phyloP scores from a whole-genome alignment of 2,797 vertebrate genomes.

The Cyprinodon diabolis region DNA sequence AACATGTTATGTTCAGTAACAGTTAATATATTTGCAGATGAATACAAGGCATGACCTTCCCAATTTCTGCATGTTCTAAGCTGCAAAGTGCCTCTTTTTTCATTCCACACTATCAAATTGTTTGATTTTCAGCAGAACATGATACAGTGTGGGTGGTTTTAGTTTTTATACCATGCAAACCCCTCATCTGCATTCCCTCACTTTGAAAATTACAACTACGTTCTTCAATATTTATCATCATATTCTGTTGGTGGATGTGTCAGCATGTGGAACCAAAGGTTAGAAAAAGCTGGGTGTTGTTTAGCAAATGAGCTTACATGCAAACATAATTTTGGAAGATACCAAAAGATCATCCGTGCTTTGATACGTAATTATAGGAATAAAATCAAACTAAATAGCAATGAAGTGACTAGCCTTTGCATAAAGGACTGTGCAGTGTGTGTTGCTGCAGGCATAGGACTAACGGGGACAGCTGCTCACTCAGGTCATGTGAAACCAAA shows the following conservation, averaged over 20 bases:
- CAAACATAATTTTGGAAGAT: constrained; percentile 5
- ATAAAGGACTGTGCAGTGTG: constrained; percentile 39
- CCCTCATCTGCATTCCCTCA: constrained; percentile 26
- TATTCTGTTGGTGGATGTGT: constrained; percentile 12
- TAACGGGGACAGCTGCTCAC: constrained; percentile 72
- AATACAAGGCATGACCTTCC: too few species aligned
- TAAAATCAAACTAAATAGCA: neutral
- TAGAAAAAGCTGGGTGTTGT: neutral
- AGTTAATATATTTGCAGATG: neutral
- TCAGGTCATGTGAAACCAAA: constrained; percentile 75
- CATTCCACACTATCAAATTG: neutral
- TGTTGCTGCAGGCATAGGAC: constrained; percentile 49
- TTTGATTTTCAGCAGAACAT: neutral
- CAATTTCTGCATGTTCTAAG: neutral
- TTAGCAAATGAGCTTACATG: constrained; percentile 15
- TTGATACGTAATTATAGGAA: constrained; percentile 10
- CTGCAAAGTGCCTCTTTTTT: neutral
- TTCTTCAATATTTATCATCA: constrained; percentile 40
- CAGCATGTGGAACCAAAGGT: constrained; percentile 25
- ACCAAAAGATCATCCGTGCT: neutral
- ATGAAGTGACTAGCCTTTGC: constrained; percentile 9
- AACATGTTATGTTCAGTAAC: constrained; percentile 14
- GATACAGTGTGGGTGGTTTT: neutral
- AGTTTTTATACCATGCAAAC: neutral
- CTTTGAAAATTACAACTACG: constrained; percentile 42